A percentile compares a stretch with the other conserved stretches of the same genome.
Conservation (phyloP, 2,888 invertebrate species). For the Melinaea menophilus region DNA sequence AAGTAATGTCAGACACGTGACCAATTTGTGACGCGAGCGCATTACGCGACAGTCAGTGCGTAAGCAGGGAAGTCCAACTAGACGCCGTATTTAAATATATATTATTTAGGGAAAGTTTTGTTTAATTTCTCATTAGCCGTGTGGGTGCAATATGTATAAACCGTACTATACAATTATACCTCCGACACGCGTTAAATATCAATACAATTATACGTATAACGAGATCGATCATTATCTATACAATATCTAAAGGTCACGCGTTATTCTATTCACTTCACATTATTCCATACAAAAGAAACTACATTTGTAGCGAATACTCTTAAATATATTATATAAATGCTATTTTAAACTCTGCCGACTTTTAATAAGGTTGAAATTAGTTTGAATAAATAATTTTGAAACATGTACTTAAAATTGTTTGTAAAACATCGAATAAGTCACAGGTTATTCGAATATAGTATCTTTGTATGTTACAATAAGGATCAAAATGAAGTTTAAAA, state of each 20-base stretch:
- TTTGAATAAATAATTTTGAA: constrained; percentile 31
- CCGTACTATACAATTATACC: constrained; percentile 4
- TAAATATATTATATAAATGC: constrained; percentile 28
- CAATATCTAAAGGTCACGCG: constrained; percentile 75
- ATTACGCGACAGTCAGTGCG: background rate
- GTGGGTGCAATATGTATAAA: too few species aligned
- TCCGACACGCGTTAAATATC: constrained; percentile 10
- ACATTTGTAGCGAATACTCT: constrained; percentile 40
- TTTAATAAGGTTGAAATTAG: constrained; percentile 39
- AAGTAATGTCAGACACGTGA: background rate
- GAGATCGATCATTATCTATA: constrained; percentile 72
- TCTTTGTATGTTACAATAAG: constrained; percentile 50
- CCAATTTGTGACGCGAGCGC: constrained; percentile 1
- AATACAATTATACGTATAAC: constrained; percentile 17
- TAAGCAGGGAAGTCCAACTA: background rate
- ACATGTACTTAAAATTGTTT: constrained; percentile 59
- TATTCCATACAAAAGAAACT: constrained; percentile 61
- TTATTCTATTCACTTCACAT: constrained; percentile 66
- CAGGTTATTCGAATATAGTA: constrained; percentile 52
- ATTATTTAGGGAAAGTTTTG: background rate
- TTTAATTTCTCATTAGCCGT: background rate
- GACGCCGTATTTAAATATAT: background rate
- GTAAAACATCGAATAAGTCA: constrained; percentile 51
- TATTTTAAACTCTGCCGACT: constrained; percentile 35
- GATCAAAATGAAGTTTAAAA: constrained; percentile 52